phyloP scores from a whole-genome alignment of 2,113 vertebrate species.

The Rhineura floridana region DNA sequence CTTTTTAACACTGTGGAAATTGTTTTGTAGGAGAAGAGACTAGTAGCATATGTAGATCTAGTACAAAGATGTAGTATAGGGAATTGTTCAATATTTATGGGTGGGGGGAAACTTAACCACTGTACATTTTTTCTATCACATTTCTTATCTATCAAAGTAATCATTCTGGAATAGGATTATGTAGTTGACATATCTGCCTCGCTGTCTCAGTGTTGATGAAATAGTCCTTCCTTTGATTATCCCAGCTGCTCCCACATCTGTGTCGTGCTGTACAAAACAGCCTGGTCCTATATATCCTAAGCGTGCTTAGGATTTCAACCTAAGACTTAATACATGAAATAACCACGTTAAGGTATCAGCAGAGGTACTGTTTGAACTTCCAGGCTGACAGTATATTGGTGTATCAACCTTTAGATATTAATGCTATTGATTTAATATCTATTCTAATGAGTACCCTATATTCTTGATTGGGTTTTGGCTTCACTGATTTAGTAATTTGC shows the following conservation, averaged over 20 bases:
- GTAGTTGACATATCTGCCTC: not conserved
- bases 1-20: not conserved
- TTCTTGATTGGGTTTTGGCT: not conserved
- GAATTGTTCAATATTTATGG: not conserved
- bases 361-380: not conserved
- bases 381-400: not conserved
- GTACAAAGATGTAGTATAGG: not conserved
- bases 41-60: not conserved
- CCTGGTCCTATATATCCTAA: not conserved
- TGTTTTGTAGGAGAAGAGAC: not conserved
- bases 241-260: not conserved
- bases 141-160: not conserved
- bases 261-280: not conserved
- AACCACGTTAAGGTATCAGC: not conserved
- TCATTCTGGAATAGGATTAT: not conserved
- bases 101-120: not conserved
- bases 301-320: not conserved
- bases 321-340: not conserved
- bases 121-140: not conserved
- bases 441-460: not conserved
- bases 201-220: not conserved
- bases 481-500: not conserved
- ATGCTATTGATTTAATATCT: not conserved
- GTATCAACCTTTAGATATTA: not conserved
- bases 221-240: not conserved